Evolutionary conservation across 2,888 invertebrate genomes (phyloP).

Genomic region (Drosophila anomalata): DNA sequence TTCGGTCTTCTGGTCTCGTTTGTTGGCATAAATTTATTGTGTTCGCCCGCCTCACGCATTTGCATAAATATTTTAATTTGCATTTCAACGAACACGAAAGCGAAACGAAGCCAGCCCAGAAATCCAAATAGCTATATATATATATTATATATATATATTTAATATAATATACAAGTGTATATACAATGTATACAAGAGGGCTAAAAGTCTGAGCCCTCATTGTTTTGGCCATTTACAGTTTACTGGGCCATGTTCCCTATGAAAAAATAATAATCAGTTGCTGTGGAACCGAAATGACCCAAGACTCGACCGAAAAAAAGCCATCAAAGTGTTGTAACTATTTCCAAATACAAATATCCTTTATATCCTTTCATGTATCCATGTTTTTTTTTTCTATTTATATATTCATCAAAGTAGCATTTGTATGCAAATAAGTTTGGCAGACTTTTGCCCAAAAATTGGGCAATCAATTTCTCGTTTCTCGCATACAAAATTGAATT

Average conservation of each 20-base stretch:
- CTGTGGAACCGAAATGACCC: background rate
- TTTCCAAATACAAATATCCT: background rate
- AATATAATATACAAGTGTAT: conserved; percentile 12
- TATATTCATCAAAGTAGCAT: conserved; percentile 10
- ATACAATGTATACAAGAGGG: background rate
- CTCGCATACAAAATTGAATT: conserved; percentile 1
- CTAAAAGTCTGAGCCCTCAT: conserved; percentile 21
- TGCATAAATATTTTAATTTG: conserved; percentile 77
- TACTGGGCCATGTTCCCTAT: background rate
- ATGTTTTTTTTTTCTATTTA: background rate
- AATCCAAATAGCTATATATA: conserved; percentile 26
- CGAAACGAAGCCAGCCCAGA: conserved; percentile 24
- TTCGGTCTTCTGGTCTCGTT: conserved; percentile 37
- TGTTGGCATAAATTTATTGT: conserved; percentile 71
- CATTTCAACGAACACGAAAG: conserved; percentile 67
- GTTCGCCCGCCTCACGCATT: conserved; percentile 54
- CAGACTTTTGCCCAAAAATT: background rate
- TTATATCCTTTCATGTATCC: background rate
- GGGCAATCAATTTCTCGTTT: conserved; percentile 16
- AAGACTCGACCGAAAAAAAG: background rate
- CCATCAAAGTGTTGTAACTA: conserved; percentile 29
- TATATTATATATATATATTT: conserved; percentile 6
- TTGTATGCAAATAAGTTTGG: conserved; percentile 28
- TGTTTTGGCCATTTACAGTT: conserved; percentile 41
- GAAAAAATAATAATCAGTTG: conserved; percentile 20